Evolutionary conservation across 2,888 invertebrate genomes (phyloP).

Genomic region (Athalia cordata): DNA sequence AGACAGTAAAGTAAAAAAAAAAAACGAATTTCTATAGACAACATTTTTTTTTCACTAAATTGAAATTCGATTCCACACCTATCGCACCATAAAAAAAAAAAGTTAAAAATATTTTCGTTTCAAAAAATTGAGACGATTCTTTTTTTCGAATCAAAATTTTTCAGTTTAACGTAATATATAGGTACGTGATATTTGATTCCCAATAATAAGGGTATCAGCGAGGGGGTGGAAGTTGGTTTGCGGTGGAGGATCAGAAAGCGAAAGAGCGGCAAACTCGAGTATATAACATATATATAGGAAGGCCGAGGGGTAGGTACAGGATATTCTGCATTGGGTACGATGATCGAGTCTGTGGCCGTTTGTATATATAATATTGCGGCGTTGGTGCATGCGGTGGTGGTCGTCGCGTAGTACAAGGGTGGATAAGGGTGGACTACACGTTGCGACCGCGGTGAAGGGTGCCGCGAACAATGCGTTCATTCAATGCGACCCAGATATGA

Average conservation of each 20-base stretch:
- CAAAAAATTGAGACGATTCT: too few relatives aligned
- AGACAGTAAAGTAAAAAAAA: too few relatives aligned
- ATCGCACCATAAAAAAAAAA: not conserved
- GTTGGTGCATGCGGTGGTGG: conserved; percentile 49
- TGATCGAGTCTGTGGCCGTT: too few relatives aligned
- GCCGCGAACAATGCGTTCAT: conserved; percentile 71
- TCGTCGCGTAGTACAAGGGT: conserved; percentile 55
- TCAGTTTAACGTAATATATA: not conserved
- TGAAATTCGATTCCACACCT: too few relatives aligned
- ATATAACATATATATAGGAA: conserved; percentile 16
- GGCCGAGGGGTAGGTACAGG: conserved; percentile 27
- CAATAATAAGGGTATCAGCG: conserved; percentile 1
- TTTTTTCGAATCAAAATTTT: too few relatives aligned
- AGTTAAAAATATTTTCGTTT: not conserved
- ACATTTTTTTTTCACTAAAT: too few relatives aligned
- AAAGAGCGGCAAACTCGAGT: not conserved
- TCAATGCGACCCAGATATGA: conserved; percentile 72
- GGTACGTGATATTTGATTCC: not conserved
- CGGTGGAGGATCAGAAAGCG: not conserved
- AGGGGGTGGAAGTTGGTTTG: not conserved
- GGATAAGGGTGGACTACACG: conserved; percentile 62
- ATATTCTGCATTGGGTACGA: too few relatives aligned
- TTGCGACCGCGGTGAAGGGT: conserved; percentile 65
- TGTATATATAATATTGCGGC: too few relatives aligned
- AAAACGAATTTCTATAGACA: not conserved